Evolutionary conservation across 2,113 vertebrate species (phyloP).

Genomic region (Lethenteron camtschaticum): DNA sequence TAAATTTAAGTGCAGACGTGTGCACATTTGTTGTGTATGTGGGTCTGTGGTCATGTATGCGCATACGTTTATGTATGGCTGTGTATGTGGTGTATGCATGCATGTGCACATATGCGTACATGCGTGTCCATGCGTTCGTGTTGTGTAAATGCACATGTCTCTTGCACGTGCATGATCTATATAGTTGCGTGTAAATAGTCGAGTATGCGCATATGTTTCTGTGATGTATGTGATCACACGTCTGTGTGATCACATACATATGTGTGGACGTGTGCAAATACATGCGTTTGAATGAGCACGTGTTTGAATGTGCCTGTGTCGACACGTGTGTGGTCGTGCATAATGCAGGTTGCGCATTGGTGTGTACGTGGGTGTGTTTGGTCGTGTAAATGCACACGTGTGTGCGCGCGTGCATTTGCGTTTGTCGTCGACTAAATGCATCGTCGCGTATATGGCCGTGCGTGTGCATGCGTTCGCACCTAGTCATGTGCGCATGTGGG

Average conservation of each 20-base stretch:
- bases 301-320: background rate
- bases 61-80: background rate
- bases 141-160: background rate
- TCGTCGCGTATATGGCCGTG: background rate
- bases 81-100: background rate
- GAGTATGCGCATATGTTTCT: background rate
- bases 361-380: background rate
- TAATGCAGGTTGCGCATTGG: background rate
- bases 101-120: background rate
- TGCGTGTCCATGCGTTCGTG: background rate
- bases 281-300: background rate
- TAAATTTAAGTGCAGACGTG: background rate
- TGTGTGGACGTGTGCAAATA: background rate
- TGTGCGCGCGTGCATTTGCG: background rate
- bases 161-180: background rate
- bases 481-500: background rate
- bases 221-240: background rate
- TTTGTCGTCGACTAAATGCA: background rate
- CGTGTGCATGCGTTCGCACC: background rate
- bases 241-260: background rate
- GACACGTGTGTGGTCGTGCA: background rate
- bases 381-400: background rate
- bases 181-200: background rate
- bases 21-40: background rate
- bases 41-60: background rate